Base-by-base conservation (phyloP, 2,888 invertebrate genomes). In the Endomychus coccineus region DNA sequence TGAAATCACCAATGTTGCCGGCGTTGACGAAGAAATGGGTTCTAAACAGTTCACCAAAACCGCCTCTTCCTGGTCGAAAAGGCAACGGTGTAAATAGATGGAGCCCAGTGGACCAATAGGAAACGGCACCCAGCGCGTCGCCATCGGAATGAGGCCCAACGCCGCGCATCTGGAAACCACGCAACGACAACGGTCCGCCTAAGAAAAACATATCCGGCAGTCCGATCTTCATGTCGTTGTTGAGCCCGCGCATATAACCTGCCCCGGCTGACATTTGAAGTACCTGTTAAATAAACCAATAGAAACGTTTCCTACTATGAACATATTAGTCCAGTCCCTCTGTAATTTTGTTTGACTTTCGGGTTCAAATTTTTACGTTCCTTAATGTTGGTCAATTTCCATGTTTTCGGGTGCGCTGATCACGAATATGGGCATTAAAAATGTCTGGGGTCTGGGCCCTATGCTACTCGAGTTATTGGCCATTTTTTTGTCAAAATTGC, bases 21-120 rank as follows among this genome's bases (percentile, higher is more conserved):
- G 79, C 79, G 64, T 91, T 94, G 42, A 90, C 62, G 66, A 97
- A 98, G 36, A 83, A 71, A 67, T 98, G 97, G 23, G 87, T 78
- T 42, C 88, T 76, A 62, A 96, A 86, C 49, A 89, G 71, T 48
- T 90, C 83, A 1, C 84, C 86, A 46, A 94, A 75, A 4, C 84
- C 82, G 25, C 82, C 82, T 52, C 76, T 74, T 7, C 84, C 80
- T 2, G 83, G 81, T 45, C 78, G 74, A 67, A 92, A 92, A 10
- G 95, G 95, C 39, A 98, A 71, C 6, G 95, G 95, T 1, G 85
- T 78, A 71, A 84, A 96, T 16, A 92, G 56, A 69, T 97, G 96
- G 7, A 88, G 59, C 0, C 85, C 95, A 2, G 78, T 73, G 9
- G 88, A 80, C 88, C 94, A 92, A 67, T 84, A 92, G 24, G 83